Evolutionary conservation across 2,797 vertebrate species (phyloP), one percentile per base, ranked within the genome.

Genomic region (Scyliorhinus canicula): DNA sequence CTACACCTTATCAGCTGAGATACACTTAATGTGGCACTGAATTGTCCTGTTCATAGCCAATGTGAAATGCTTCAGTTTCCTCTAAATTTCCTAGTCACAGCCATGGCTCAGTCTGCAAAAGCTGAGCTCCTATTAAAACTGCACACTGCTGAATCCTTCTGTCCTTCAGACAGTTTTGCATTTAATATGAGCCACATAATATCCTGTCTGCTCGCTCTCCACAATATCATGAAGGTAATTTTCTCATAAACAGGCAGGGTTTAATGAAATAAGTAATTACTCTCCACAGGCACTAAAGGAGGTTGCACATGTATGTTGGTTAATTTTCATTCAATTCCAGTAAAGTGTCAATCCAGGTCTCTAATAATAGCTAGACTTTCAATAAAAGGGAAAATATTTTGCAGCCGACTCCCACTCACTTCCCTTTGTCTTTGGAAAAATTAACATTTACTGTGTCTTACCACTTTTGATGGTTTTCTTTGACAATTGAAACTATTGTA

Each of bases 231-330:
- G 67, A 65, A 50, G 63, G 40, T 96, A 96, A 96, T 97, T 96
- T 96, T 96, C 96, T 95, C 95, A 1, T 95, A 96, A 96, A 97
- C 96, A 97, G 96, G 96, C 96, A 96, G 96, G 96, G 96, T 96
- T 96, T 97, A 97, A 97, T 97, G 96, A 96, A 96, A 96, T 96
- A 96, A 96, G 95, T 97, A 96, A 97, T 97, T 96, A 96, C 24
- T 24, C 60, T 65, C 60, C n/a, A 63, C 57, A 93, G 90, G 90
- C 16, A 26, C 60, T 91, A 67, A 55, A 52, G 52, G 28, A 88
- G 57, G 90, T 88, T 88, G 35, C 57, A 65, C 60, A 65, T 40
- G 40, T n/a, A 28, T 60, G 14, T 88, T 57, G 12, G 60, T 47
- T 93, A 65, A 93, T 44, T 44, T 47, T 65, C 63, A 93, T 93